Percentiles rank a stretch among this genome's conserved stretches.
These are phyloP conservation scores for Cephus runcator DNA, from an alignment of 2,888 invertebrate species.

Conservation along the genomic window DNA sequence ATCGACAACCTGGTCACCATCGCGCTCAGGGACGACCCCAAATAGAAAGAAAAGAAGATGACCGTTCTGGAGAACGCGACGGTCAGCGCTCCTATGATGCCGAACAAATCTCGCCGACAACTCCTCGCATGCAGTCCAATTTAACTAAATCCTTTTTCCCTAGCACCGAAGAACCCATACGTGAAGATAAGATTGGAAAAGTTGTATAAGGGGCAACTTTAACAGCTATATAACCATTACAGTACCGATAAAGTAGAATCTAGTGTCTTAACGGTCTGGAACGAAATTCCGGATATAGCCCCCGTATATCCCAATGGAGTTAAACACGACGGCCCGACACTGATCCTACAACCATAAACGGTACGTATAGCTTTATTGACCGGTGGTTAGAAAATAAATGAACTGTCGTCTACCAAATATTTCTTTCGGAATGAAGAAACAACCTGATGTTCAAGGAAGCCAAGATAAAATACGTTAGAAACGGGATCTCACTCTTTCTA, in stretches of 20 bases:
- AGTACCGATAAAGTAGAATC: conserved; percentile 62
- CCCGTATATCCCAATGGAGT: conserved; percentile 59
- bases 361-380: conserved; percentile 1
- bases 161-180: conserved; percentile 54
- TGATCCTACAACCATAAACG: conserved; percentile 3
- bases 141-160: conserved; percentile 66
- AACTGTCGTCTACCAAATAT: background rate
- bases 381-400: background rate
- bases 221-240: conserved; percentile 64
- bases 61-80: conserved; percentile 16
- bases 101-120: conserved; percentile 56
- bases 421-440: background rate
- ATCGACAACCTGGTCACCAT: conserved; percentile 54
- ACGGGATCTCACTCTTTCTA: no score
- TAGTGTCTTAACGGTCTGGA: conserved; percentile 62
- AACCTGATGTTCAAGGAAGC: background rate
- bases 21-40: conserved; percentile 36
- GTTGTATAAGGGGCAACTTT: conserved; percentile 67
- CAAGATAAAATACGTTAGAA: background rate
- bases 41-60: conserved; percentile 39
- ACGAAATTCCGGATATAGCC: conserved; percentile 61
- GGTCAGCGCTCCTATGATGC: conserved; percentile 56
- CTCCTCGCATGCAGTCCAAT: conserved; percentile 60
- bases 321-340: conserved; percentile 47
- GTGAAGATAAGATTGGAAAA: conserved; percentile 70